Conservation (phyloP, 2,888 invertebrate genomes). For the Nycteola revayana region DNA sequence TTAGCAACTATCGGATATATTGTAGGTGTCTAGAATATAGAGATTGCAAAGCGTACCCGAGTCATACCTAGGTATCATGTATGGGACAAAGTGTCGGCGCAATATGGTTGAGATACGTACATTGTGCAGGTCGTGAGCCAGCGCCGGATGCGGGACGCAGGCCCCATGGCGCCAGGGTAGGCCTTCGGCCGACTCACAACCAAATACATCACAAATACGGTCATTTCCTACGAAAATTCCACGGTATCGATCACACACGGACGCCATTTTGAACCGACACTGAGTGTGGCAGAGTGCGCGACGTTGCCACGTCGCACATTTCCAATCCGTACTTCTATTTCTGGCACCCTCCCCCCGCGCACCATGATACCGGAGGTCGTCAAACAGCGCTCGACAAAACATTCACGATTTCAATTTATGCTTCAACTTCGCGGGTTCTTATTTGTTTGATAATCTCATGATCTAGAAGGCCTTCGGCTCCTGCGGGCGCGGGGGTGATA, state of each 20-base stretch:
- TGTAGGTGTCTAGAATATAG: conserved; percentile 51
- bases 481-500: conserved; percentile 19
- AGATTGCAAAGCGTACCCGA: conserved; percentile 45
- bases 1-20: conserved; percentile 53
- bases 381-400: conserved; percentile 71
- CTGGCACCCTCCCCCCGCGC: conserved; percentile 53
- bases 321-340: conserved; percentile 77
- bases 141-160: conserved; percentile 58
- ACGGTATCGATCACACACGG: conserved; percentile 81
- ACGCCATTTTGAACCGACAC: conserved; percentile 81
- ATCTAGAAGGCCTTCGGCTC: conserved; percentile 52
- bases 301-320: conserved; percentile 78
- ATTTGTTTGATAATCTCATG: conserved; percentile 56
- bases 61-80: conserved; percentile 62
- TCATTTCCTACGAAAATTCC: conserved; percentile 74
- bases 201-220: conserved; percentile 73
- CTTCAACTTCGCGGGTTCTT: conserved; percentile 47
- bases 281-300: conserved; percentile 64
- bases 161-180: conserved; percentile 68
- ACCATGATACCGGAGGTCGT: conserved; percentile 59
- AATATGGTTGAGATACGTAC: conserved; percentile 79
- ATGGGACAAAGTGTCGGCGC: conserved; percentile 67
- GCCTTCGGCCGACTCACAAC: conserved; percentile 75
- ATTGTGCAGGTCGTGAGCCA: conserved; percentile 69
- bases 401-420: conserved; percentile 57